phyloP scores from a whole-genome alignment of 2,113 vertebrate species.

The Psettodes erumei region DNA sequence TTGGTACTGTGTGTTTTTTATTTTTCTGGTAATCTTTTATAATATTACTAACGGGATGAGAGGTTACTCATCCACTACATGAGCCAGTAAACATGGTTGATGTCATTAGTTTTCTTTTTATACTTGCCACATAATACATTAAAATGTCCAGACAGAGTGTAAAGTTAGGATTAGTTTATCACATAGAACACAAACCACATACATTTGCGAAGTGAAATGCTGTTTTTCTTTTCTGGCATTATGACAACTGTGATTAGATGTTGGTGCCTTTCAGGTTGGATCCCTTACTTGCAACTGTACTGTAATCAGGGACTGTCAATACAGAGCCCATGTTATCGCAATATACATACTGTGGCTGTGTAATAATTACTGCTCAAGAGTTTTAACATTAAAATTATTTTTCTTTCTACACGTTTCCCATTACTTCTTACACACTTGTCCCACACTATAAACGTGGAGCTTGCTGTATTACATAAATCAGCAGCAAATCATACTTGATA shows the following conservation, averaged over 20 bases:
- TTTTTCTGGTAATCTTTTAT: conserved; percentile 60
- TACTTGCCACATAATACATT: conserved; percentile 47
- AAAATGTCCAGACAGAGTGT: conserved; percentile 29
- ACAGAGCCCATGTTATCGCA: conserved; percentile 50
- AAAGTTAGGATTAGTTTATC: conserved; percentile 6
- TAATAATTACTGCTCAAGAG: conserved; percentile 59
- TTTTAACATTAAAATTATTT: conserved; percentile 73
- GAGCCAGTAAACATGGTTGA: conserved; percentile 44
- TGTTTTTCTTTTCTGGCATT: conserved; percentile 44
- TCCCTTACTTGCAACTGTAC: conserved; percentile 64
- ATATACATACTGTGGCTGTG: conserved; percentile 53
- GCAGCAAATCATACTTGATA: not conserved
- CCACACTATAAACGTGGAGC: not conserved
- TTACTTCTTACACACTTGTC: not conserved
- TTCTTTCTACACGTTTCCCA: conserved; percentile 41
- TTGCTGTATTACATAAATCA: not conserved
- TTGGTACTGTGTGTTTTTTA: conserved; percentile 60
- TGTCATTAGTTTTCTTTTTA: conserved; percentile 48
- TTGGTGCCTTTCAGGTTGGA: conserved; percentile 76
- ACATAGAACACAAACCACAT: conserved; percentile 17
- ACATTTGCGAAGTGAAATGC: conserved; percentile 41
- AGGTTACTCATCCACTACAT: conserved; percentile 45
- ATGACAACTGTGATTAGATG: conserved; percentile 69
- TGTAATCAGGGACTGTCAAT: conserved; percentile 68
- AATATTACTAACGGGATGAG: conserved; percentile 40